Percentiles rank a stretch among this genome's conserved stretches.
Evolutionary conservation across 2,888 invertebrate genomes (phyloP).

Genomic region (Agonopterix subpropinquella): DNA sequence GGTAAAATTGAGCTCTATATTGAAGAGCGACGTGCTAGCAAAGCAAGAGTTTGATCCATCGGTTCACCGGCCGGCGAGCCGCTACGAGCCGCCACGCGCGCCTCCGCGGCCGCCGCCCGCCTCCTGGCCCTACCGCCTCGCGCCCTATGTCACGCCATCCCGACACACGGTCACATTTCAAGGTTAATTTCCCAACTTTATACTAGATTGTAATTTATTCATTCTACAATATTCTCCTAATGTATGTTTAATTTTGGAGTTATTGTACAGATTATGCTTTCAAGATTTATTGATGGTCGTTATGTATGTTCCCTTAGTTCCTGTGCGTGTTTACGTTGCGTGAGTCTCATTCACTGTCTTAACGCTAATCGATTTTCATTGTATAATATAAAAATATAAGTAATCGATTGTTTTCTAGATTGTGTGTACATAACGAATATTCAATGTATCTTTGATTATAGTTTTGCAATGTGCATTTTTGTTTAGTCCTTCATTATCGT

Average conservation of each 20-base stretch:
- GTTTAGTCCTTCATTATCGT: slow-evolving; percentile 41
- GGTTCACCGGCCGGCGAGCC: slow-evolving; percentile 83
- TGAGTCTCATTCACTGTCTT: slow-evolving; percentile 21
- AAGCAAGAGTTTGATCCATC: slow-evolving; percentile 84
- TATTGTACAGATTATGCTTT: slow-evolving; percentile 29
- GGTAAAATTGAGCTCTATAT: slow-evolving; percentile 65
- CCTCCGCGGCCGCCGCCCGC: slow-evolving; percentile 71
- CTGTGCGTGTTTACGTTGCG: slow-evolving; percentile 37
- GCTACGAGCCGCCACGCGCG: slow-evolving; percentile 83
- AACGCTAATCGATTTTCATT: too few relatives aligned
- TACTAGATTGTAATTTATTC: slow-evolving; percentile 10
- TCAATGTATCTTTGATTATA: slow-evolving; percentile 36
- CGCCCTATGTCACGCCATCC: slow-evolving; percentile 68
- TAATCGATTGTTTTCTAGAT: not conserved
- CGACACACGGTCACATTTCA: slow-evolving; percentile 84
- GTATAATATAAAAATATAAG: slow-evolving; percentile 5
- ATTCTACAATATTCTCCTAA: slow-evolving; percentile 19
- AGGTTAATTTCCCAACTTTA: slow-evolving; percentile 73
- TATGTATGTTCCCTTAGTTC: slow-evolving; percentile 23
- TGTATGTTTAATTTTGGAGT: slow-evolving; percentile 61
- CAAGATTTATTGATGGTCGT: slow-evolving; percentile 49
- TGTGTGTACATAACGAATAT: slow-evolving; percentile 26
- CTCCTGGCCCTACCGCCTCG: slow-evolving; percentile 57
- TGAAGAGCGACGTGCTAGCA: slow-evolving; percentile 72
- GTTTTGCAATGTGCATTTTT: slow-evolving; percentile 22